Evolutionary conservation across 2,113 vertebrate genomes (phyloP).

Genomic region (Apistogramma diplotaenia): DNA sequence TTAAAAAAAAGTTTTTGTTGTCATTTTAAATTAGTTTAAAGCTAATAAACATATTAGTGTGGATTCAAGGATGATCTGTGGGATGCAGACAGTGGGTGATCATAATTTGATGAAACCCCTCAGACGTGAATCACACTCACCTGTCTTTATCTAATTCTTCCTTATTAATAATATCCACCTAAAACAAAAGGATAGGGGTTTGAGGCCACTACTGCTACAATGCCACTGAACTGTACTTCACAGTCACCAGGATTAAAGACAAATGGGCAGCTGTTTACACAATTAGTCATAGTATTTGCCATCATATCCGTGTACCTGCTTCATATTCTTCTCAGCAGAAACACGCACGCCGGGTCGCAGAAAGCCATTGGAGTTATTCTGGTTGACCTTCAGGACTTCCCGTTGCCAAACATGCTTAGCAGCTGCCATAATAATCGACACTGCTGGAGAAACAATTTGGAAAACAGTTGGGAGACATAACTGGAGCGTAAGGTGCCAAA

Average conservation of each 20-base stretch:
- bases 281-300: background rate
- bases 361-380: slow-evolving; percentile 79
- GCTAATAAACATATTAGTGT: background rate
- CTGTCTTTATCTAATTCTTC: slow-evolving; percentile 80
- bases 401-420: slow-evolving; percentile 83
- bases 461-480: background rate
- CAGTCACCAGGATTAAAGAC: slow-evolving; percentile 40
- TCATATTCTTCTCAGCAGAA: slow-evolving; percentile 89
- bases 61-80: slow-evolving; percentile 29
- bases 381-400: slow-evolving; percentile 72
- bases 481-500: background rate
- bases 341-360: slow-evolving; percentile 77
- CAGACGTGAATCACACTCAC: slow-evolving; percentile 67
- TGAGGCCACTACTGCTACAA: slow-evolving; percentile 59
- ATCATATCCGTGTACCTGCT: slow-evolving; percentile 66
- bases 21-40: background rate
- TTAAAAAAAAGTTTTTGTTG: background rate
- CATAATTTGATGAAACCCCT: slow-evolving; percentile 41
- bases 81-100: slow-evolving; percentile 30
- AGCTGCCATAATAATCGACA: slow-evolving; percentile 87
- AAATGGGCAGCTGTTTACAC: background rate
- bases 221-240: slow-evolving; percentile 41
- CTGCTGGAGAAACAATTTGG: slow-evolving; percentile 63
- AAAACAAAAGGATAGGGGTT: slow-evolving; percentile 78
- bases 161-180: slow-evolving; percentile 82